Evolutionary conservation across 2,888 invertebrate genomes (phyloP).

Genomic region (Melipona beecheii): DNA sequence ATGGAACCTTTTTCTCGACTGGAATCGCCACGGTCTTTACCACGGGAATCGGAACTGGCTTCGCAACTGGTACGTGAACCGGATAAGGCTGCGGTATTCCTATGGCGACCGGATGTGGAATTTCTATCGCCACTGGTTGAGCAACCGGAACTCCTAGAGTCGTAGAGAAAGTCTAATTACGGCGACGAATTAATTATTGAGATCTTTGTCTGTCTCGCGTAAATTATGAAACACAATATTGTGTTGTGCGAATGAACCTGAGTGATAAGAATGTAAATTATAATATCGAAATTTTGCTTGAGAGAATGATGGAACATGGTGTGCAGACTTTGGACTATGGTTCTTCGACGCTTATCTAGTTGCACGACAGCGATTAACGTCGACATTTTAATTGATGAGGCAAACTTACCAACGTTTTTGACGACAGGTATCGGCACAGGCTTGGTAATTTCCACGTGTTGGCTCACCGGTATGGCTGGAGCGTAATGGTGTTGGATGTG

Average conservation of each 20-base stretch:
- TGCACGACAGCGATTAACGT: neutral
- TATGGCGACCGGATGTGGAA: constrained; percentile 86
- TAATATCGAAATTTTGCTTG: neutral
- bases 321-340: neutral
- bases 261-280: neutral
- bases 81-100: constrained; percentile 88
- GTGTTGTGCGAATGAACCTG: too few species aligned
- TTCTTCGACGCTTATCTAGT: neutral
- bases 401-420: constrained; percentile 86
- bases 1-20: constrained; percentile 89
- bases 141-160: constrained; percentile 85
- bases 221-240: neutral
- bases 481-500: constrained; percentile 80
- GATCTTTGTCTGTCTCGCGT: neutral
- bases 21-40: constrained; percentile 89
- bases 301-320: neutral
- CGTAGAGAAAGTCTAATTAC: neutral
- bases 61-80: constrained; percentile 88
- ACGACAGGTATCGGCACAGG: constrained; percentile 88
- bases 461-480: constrained; percentile 86
- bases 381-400: neutral
- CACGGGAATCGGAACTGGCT: constrained; percentile 88
- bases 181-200: neutral
- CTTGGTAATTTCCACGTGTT: constrained; percentile 88
- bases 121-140: constrained; percentile 87